These are phyloP conservation scores for Orientallactaga sibirica DNA, from an alignment of 2,797 vertebrate species.

Conservation along the genomic window DNA sequence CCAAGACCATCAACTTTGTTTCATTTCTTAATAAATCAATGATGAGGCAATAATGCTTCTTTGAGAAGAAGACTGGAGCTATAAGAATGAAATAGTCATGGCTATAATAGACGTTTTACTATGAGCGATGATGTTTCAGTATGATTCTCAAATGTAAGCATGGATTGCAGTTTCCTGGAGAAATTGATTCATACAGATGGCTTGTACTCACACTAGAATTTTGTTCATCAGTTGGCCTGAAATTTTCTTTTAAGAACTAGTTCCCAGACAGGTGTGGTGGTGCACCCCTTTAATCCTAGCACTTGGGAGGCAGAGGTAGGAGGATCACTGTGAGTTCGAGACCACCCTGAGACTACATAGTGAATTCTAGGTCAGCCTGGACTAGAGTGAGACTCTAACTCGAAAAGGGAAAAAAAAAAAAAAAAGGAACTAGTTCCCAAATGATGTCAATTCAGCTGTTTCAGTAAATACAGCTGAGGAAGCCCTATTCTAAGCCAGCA, in stretches of 20 bases:
- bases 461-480: neutral
- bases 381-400: too few relatives aligned
- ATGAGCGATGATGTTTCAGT: neutral
- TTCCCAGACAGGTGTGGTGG: neutral
- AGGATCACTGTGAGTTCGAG: too few relatives aligned
- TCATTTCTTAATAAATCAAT: conserved; percentile 12
- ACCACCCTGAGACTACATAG: too few relatives aligned
- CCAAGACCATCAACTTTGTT: neutral
- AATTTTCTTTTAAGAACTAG: neutral
- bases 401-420: too few relatives aligned
- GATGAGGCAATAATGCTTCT: neutral
- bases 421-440: neutral
- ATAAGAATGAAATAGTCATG: neutral
- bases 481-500: neutral
- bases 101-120: neutral
- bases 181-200: neutral
- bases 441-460: neutral
- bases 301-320: too few relatives aligned
- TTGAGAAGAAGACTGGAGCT: neutral
- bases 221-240: neutral
- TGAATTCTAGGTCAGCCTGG: too few relatives aligned
- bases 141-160: neutral
- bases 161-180: neutral
- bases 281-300: too few relatives aligned
- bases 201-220: neutral